phyloP scores from a whole-genome alignment of 2,113 vertebrate species.

The Hippoglossus stenolepis region DNA sequence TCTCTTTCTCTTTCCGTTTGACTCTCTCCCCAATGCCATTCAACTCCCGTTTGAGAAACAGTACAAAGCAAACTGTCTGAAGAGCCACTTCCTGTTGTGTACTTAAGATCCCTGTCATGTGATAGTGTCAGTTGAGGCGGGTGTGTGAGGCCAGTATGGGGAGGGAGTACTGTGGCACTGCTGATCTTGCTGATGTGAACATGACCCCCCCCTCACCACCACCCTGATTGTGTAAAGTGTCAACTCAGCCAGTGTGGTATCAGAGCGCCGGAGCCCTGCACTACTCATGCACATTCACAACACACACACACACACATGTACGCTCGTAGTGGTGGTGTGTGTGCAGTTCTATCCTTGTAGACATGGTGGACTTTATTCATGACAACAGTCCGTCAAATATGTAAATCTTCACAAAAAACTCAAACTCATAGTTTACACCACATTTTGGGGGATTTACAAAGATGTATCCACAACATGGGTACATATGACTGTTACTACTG shows the following conservation, averaged over 20 bases:
- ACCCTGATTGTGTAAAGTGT: constrained; percentile 79
- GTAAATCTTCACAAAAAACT: not conserved
- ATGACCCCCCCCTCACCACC: not conserved
- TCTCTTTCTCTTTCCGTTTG: constrained; percentile 58
- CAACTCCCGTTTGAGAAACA: constrained; percentile 63
- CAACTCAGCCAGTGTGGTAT: constrained; percentile 76
- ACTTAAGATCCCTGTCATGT: constrained; percentile 78
- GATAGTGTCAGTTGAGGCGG: constrained; percentile 69
- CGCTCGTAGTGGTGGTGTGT: constrained; percentile 1
- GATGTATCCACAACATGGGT: not conserved
- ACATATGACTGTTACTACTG: not conserved
- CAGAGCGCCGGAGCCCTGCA: constrained; percentile 50
- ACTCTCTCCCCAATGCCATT: constrained; percentile 39
- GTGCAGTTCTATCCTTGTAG: not conserved
- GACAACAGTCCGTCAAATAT: not conserved
- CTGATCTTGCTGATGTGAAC: constrained; percentile 80
- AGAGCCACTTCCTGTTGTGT: constrained; percentile 82
- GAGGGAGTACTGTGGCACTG: constrained; percentile 73
- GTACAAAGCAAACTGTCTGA: constrained; percentile 76
- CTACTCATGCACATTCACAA: constrained; percentile 41
- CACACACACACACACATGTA: constrained; percentile 9
- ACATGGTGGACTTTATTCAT: not conserved
- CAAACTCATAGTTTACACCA: not conserved
- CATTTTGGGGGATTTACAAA: not conserved
- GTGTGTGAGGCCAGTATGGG: constrained; percentile 57